phyloP scores from a whole-genome alignment of 2,113 vertebrate genomes.

The Pelecanoides urinatrix region DNA sequence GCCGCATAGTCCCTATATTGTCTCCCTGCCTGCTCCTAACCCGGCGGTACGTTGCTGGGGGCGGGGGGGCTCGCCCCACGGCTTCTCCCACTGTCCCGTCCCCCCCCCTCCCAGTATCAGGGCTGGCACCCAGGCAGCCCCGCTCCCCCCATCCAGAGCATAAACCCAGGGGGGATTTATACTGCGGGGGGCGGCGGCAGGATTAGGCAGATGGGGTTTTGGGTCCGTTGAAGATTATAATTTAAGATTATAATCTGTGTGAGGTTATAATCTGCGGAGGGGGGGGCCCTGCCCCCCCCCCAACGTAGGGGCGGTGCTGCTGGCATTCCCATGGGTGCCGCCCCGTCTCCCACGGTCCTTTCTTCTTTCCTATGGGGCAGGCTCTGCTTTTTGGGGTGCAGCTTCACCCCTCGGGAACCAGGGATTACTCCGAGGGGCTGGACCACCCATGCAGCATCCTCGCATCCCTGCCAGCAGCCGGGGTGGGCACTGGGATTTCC shows the following conservation, averaged over 20 bases:
- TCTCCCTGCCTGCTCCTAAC: conserved; percentile 84
- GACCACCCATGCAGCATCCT: conserved; percentile 18
- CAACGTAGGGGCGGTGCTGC: not conserved
- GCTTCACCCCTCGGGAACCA: not conserved
- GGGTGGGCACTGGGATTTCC: conserved; percentile 19
- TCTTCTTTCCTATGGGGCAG: not conserved
- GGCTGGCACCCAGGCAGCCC: not conserved
- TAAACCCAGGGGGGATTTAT: not conserved
- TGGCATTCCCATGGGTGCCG: not conserved
- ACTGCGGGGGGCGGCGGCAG: not conserved
- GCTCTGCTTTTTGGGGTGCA: not conserved
- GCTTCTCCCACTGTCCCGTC: conserved; percentile 23
- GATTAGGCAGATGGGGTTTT: not conserved
- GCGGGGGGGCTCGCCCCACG: conserved; percentile 71
- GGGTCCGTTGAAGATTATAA: not conserved
- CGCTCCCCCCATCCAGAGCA: rapidly evolving
- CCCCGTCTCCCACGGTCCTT: not conserved
- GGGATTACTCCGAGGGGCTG: not conserved
- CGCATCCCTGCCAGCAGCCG: not conserved
- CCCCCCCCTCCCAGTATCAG: not conserved
- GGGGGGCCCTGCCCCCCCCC: rapidly evolving
- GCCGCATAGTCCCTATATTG: conserved; percentile 86
- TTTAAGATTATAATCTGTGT: not conserved
- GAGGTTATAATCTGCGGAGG: not conserved
- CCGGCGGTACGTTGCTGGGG: conserved; percentile 88